phyloP scores from a whole-genome alignment of 2,888 invertebrate species.

The Drosophila fulvimacula region DNA sequence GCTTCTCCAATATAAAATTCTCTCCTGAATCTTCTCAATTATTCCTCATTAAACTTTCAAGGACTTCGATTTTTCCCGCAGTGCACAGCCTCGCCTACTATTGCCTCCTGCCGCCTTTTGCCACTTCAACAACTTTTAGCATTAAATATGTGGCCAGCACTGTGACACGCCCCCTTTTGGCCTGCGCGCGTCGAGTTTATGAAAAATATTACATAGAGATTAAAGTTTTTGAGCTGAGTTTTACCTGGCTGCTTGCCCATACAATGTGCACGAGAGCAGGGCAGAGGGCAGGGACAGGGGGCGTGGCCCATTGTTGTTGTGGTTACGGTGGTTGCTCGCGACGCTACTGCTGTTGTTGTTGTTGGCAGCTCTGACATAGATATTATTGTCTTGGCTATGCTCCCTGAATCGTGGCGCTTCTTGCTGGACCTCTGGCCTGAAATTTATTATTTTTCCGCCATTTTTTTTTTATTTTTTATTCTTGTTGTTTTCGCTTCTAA shows the following conservation, averaged over 20 bases:
- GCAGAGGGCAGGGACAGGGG: no score
- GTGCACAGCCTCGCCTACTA: neutral
- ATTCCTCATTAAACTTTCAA: neutral
- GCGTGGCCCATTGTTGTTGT: slow-evolving; percentile 45
- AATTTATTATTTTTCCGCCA: slow-evolving; percentile 44
- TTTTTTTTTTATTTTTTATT: slow-evolving; percentile 31
- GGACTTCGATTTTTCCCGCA: neutral
- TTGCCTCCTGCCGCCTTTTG: neutral
- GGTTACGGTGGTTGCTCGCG: slow-evolving; percentile 33
- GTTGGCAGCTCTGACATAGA: slow-evolving; percentile 67
- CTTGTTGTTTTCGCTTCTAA: slow-evolving; percentile 42
- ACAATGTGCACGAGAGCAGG: slow-evolving; percentile 23
- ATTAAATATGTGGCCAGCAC: slow-evolving; percentile 70
- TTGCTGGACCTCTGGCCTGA: slow-evolving; percentile 52
- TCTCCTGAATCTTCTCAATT: neutral
- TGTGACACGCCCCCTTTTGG: slow-evolving; percentile 37
- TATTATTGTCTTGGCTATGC: slow-evolving; percentile 71
- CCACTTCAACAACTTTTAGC: slow-evolving; percentile 69
- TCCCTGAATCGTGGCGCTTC: slow-evolving; percentile 57
- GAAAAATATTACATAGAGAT: slow-evolving; percentile 77
- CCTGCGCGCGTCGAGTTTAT: slow-evolving; percentile 56
- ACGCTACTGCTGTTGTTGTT: slow-evolving; percentile 15
- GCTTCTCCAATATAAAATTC: neutral
- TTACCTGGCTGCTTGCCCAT: slow-evolving; percentile 61
- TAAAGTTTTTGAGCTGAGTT: slow-evolving; percentile 67